Conservation (phyloP, 53 echinoderm and acorn worm genomes). For the Crossaster papposus region DNA sequence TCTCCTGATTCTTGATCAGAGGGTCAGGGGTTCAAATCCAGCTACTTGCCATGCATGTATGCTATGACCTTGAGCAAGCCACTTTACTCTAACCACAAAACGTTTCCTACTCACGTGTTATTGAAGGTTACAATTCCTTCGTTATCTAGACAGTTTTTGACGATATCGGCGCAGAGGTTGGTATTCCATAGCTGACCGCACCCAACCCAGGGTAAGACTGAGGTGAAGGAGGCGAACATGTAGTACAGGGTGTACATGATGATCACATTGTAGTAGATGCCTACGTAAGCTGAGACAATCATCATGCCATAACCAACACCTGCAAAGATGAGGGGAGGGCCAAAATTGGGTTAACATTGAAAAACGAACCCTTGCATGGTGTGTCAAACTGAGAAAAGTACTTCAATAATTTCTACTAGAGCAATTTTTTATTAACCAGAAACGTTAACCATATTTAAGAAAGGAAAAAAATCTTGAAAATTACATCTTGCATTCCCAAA, state of each 20-base stretch:
- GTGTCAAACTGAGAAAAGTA: no score
- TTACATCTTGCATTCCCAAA: no score
- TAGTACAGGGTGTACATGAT: constrained; percentile 94
- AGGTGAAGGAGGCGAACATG: constrained; percentile 84
- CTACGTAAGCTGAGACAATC: constrained; percentile 75
- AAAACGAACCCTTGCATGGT: not conserved
- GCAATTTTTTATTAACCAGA: no score
- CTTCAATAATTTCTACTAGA: no score
- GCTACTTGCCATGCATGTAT: not conserved
- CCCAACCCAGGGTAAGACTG: constrained; percentile 78
- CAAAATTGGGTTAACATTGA: not conserved
- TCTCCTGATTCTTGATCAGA: no score
- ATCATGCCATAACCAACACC: constrained; percentile 86
- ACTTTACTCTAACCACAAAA: not conserved
- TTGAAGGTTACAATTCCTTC: constrained; percentile 75
- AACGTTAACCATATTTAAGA: no score
- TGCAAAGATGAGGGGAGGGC: not conserved
- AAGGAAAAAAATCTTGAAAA: no score
- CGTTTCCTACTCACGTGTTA: constrained; percentile 62
- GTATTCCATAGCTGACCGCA: constrained; percentile 82
- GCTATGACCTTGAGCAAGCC: not conserved
- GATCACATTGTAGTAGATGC: constrained; percentile 95
- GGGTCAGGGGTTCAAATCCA: no score
- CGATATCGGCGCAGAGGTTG: constrained; percentile 67
- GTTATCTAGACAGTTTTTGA: constrained; percentile 66